Percentiles rank a stretch among this genome's conserved stretches.
Conservation (phyloP, 1,140 invertebrate species). For the Drosophila setifemur region DNA sequence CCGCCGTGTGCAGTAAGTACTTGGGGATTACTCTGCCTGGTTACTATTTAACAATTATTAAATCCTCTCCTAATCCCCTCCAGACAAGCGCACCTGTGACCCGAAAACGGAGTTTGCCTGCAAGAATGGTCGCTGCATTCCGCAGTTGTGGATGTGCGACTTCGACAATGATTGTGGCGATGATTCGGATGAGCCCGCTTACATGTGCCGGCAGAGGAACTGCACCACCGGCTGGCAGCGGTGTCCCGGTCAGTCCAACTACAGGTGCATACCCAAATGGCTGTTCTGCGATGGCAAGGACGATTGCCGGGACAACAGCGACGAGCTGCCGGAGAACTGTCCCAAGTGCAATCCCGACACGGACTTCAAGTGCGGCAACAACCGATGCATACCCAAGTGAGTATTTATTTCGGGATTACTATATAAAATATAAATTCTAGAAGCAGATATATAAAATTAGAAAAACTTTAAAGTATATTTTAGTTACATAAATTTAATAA, state of each 20-base stretch:
- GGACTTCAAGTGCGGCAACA: conserved; percentile 97
- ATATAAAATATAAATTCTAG: too few species aligned
- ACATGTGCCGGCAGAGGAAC: conserved; percentile 94
- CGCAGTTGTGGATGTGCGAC: conserved; percentile 95
- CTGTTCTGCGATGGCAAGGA: conserved; percentile 97
- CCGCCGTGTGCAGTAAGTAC: conserved; percentile 90
- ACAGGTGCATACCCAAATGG: conserved; percentile 97
- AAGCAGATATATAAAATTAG: too few species aligned
- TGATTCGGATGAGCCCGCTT: conserved; percentile 96
- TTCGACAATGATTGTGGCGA: conserved; percentile 87
- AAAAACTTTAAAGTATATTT: too few species aligned
- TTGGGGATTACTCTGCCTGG: too few species aligned
- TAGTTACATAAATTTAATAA: too few species aligned
- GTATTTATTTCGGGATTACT: too few species aligned
- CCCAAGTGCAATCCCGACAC: conserved; percentile 92
- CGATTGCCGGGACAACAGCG: conserved; percentile 94
- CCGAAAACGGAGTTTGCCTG: conserved; percentile 92
- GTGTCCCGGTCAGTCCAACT: conserved; percentile 94
- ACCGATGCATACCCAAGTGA: conserved; percentile 93
- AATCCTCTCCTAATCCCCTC: not conserved
- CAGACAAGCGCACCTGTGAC: conserved; percentile 91
- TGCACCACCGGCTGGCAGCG: conserved; percentile 96
- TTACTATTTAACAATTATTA: too few species aligned
- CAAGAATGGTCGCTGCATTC: conserved; percentile 97
- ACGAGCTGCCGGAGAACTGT: conserved; percentile 94